Conservation (phyloP, 2,888 invertebrate species). For the Heteropelma amictum region DNA sequence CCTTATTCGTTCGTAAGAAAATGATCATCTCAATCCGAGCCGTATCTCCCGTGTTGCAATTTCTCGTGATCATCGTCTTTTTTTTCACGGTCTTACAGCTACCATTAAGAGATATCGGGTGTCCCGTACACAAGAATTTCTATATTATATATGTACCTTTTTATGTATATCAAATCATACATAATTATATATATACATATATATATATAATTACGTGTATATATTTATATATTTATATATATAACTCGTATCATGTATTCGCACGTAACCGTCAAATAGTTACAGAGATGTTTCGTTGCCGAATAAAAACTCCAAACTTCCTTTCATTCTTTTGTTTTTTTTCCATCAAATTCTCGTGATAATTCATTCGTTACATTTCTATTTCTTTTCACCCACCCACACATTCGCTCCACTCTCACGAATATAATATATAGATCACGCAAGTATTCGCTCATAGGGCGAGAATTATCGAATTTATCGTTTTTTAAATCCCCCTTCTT, state of each 20-base stretch:
- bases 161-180: too few species aligned
- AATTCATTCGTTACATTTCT: slow-evolving; percentile 41
- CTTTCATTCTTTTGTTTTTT: slow-evolving; percentile 26
- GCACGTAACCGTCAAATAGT: slow-evolving; percentile 61
- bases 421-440: slow-evolving; percentile 10
- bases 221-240: slow-evolving; percentile 43
- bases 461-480: slow-evolving; percentile 24
- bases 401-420: background rate
- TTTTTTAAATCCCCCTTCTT: background rate
- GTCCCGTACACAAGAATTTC: slow-evolving; percentile 74
- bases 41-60: slow-evolving; percentile 62
- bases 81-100: slow-evolving; percentile 50
- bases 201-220: slow-evolving; percentile 55
- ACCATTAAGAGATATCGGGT: slow-evolving; percentile 70
- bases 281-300: slow-evolving; percentile 72
- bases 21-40: background rate
- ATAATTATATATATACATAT: slow-evolving; percentile 48
- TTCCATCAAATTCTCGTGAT: slow-evolving; percentile 47
- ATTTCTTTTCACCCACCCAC: background rate
- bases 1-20: background rate
- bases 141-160: slow-evolving; percentile 59
- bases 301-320: slow-evolving; percentile 66
- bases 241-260: too few species aligned
- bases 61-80: slow-evolving; percentile 68
- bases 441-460: slow-evolving; percentile 20